Conservation (phyloP, 2,797 vertebrate species). For the Gobionotothen gibberifrons region DNA sequence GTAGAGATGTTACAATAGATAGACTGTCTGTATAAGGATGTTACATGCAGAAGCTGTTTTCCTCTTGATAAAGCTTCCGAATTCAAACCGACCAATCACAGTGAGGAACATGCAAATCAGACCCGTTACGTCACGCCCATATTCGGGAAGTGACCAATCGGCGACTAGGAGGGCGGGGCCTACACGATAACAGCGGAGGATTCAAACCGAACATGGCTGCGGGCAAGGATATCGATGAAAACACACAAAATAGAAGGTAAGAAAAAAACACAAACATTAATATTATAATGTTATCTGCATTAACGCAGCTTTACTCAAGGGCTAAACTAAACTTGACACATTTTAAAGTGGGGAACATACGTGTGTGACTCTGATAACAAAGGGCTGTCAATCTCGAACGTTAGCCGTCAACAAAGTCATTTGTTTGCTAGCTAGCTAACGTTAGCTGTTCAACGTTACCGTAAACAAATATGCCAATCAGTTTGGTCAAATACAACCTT, state of each 20-base stretch:
- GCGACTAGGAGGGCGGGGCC: slow-evolving; percentile 45
- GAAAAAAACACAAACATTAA: accelerated
- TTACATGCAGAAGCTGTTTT: slow-evolving; percentile 27
- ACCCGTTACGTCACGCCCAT: neutral
- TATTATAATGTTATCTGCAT: accelerated
- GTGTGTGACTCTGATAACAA: neutral
- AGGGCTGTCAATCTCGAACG: slow-evolving; percentile 8
- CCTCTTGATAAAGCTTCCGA: neutral
- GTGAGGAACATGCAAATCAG: neutral
- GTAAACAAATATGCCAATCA: too few relatives aligned
- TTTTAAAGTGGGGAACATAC: neutral
- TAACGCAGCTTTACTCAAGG: accelerated
- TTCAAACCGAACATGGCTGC: slow-evolving; percentile 87
- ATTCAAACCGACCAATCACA: slow-evolving; percentile 84
- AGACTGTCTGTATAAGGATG: too few relatives aligned
- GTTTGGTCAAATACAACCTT: too few relatives aligned
- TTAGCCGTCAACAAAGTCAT: too few relatives aligned
- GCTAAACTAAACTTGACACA: accelerated
- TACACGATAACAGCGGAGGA: slow-evolving; percentile 67
- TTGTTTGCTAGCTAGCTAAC: neutral
- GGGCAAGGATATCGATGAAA: slow-evolving; percentile 78
- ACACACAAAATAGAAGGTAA: slow-evolving; percentile 80
- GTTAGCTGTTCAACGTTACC: neutral
- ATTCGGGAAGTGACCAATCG: slow-evolving; percentile 63
- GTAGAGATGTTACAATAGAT: too few relatives aligned